Evolutionary conservation across 2,797 vertebrate genomes (phyloP).

Genomic region (Malurus leucopterus): DNA sequence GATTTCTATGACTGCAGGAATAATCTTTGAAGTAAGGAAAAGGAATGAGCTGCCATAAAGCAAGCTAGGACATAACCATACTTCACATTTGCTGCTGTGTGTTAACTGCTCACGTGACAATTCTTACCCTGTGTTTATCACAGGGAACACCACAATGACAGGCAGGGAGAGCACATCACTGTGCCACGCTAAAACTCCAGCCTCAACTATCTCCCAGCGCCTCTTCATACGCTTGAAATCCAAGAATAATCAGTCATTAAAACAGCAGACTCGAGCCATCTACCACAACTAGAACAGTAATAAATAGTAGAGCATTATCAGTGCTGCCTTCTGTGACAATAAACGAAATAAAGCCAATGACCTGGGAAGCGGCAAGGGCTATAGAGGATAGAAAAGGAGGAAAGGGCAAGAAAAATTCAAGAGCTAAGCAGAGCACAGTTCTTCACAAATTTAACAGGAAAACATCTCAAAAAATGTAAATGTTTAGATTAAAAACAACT

Average conservation of each 20-base stretch:
- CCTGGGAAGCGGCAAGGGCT: background rate
- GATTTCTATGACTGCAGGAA: background rate
- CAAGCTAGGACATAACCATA: background rate
- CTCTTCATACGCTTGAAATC: background rate
- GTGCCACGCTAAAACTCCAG: background rate
- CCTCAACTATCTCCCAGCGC: background rate
- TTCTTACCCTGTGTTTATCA: background rate
- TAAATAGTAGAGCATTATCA: background rate
- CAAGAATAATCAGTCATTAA: rapidly evolving
- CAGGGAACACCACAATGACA: background rate
- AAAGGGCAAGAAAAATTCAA: background rate
- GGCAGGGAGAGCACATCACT: background rate
- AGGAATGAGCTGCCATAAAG: background rate
- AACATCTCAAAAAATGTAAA: background rate
- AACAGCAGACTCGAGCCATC: background rate
- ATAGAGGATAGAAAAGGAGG: background rate
- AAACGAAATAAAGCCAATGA: background rate
- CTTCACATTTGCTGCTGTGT: background rate
- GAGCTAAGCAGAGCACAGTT: background rate
- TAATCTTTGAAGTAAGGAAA: background rate
- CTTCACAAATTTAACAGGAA: background rate
- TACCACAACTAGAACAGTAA: background rate
- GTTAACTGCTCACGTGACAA: background rate
- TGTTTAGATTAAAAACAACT: background rate
- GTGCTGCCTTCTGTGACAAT: background rate